A percentile compares a stretch with the other conserved stretches of the same genome.
These are phyloP conservation scores for Pachypanchax playfairii DNA, from an alignment of 2,113 vertebrate species.

Conservation along the genomic window DNA sequence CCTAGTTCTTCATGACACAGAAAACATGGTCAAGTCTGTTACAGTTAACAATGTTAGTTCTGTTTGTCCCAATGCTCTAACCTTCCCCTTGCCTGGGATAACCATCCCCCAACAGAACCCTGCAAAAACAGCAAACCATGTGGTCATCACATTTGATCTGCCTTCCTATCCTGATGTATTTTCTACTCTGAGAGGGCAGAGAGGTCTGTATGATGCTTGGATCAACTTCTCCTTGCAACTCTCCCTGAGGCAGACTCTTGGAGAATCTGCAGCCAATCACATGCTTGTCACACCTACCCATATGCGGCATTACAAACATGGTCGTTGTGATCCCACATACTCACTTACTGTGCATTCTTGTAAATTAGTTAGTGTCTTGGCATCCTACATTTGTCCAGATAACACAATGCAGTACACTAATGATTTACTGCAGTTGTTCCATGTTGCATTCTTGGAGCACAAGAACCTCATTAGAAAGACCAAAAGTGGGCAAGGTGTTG, in stretches of 20 bases:
- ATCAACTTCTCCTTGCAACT: conserved; percentile 83
- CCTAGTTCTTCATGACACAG: conserved; percentile 16
- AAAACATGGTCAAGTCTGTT: conserved; percentile 33
- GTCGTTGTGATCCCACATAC: conserved; percentile 83
- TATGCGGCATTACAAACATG: conserved; percentile 83
- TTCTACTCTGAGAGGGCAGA: conserved; percentile 74
- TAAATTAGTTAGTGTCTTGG: conserved; percentile 66
- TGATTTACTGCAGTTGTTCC: conserved; percentile 73
- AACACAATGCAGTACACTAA: conserved; percentile 47
- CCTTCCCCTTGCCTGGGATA: conserved; percentile 57
- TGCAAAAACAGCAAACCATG: conserved; percentile 49
- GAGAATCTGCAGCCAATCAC: conserved; percentile 65
- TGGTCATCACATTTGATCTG: conserved; percentile 78
- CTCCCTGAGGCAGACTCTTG: conserved; percentile 75
- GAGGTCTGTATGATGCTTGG: conserved; percentile 81
- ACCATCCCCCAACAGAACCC: conserved; percentile 14
- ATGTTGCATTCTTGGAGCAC: conserved; percentile 78
- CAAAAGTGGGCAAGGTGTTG: conserved; percentile 79
- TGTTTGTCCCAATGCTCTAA: conserved; percentile 48
- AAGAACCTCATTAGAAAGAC: conserved; percentile 79
- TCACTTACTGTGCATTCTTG: conserved; percentile 70
- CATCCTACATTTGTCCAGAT: conserved; percentile 54
- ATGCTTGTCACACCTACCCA: conserved; percentile 83
- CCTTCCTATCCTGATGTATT: conserved; percentile 80
- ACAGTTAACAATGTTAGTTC: conserved; percentile 23